Evolutionary conservation across 2,113 vertebrate species (phyloP).

Genomic region (Ahaetulla prasina): DNA sequence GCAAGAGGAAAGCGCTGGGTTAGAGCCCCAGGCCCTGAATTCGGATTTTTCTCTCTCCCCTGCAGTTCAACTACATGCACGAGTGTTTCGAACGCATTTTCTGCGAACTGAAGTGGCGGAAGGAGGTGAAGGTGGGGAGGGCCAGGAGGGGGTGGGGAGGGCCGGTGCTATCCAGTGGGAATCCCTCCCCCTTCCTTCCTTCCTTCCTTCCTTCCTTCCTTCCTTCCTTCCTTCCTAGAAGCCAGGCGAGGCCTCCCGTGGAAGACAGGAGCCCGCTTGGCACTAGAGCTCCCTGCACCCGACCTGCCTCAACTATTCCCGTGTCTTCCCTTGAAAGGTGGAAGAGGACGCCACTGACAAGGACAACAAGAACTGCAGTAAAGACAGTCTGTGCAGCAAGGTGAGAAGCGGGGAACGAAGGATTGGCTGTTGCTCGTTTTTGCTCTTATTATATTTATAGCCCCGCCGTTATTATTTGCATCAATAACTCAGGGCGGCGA

Average conservation of each 20-base stretch:
- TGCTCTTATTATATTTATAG: not conserved
- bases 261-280: not conserved
- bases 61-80: slow-evolving; percentile 98
- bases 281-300: not conserved
- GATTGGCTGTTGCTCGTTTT: not conserved
- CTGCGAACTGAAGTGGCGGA: slow-evolving; percentile 98
- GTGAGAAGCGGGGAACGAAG: slow-evolving; percentile 33
- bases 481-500: no score
- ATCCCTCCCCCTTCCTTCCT: not conserved
- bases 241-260: not conserved
- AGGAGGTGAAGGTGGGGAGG: slow-evolving; percentile 78
- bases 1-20: not conserved
- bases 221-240: not conserved
- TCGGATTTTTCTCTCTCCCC: not conserved
- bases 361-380: slow-evolving; percentile 83
- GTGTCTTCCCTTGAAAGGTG: slow-evolving; percentile 60
- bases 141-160: not conserved
- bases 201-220: not conserved
- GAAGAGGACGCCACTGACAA: slow-evolving; percentile 82
- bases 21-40: not conserved
- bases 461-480: no score
- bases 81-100: slow-evolving; percentile 97
- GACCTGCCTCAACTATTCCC: not conserved
- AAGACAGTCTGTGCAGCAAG: slow-evolving; percentile 76
- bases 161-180: not conserved